A percentile compares a stretch with the other conserved stretches of the same genome.
These are phyloP conservation scores for Xestoiulus laeticollis DNA, from an alignment of 2,888 invertebrate genomes.

Conservation along the genomic window DNA sequence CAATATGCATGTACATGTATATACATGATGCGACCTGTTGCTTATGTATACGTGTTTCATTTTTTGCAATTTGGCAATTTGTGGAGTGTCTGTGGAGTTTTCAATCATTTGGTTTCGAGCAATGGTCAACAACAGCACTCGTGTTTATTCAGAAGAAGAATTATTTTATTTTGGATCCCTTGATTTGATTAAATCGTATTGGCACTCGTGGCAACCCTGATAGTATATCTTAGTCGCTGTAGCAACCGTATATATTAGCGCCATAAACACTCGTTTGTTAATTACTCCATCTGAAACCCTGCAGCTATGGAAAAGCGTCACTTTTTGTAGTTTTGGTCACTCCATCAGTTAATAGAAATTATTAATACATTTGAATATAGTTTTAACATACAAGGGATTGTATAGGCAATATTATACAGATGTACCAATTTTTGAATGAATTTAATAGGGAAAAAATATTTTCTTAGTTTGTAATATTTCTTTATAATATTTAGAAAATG, in stretches of 20 bases:
- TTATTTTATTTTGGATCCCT: neutral
- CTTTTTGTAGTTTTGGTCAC: too few species aligned
- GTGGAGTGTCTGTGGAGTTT: neutral
- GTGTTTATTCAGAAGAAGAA: neutral
- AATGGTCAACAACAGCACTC: neutral
- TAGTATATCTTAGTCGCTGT: neutral
- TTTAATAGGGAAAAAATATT: too few species aligned
- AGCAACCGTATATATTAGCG: neutral
- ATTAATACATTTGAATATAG: too few species aligned
- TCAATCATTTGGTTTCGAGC: neutral
- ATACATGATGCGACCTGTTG: too few species aligned
- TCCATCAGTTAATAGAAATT: too few species aligned
- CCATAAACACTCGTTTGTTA: neutral
- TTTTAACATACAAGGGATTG: too few species aligned
- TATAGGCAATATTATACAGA: too few species aligned
- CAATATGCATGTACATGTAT: too few species aligned
- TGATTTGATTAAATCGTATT: neutral
- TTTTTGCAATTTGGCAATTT: neutral
- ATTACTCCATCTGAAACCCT: neutral
- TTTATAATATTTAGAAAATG: too few species aligned
- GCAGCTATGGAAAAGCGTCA: neutral
- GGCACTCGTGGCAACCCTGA: neutral
- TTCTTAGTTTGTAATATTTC: too few species aligned
- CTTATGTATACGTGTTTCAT: neutral
- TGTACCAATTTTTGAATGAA: too few species aligned